Evolutionary conservation across 2,888 invertebrate species (phyloP), one percentile per base, ranked within the genome.

Genomic region (Drosophila algonquin): DNA sequence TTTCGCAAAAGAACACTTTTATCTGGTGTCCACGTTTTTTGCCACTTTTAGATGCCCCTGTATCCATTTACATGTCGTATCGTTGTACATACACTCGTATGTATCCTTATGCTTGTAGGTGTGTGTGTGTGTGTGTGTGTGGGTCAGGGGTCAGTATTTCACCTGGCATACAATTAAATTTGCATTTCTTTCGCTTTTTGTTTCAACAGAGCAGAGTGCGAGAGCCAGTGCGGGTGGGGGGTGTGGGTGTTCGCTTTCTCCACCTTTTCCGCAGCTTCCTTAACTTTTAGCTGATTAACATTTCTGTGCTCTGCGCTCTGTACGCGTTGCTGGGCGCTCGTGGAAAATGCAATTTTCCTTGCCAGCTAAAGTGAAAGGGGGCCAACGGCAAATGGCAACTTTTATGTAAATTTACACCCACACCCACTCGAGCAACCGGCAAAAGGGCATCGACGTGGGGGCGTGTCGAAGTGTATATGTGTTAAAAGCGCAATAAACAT

Each of bases 201-300:
- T 63, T 57, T 53, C 40, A 47, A 62, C 68, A 51, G 47, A 75
- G 21, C 52, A 70, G 63, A 57, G 54, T 59, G 62, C 35, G 47
- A 21, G 21, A 3, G 21, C 3, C 21, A 44, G 46, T 56, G 27
- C 9, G 32, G 32, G 32, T 10, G 32, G 3, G 32, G 35, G 12
- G n/a, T 12, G 4, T 3, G 35, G 35, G 32, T 10, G 4, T 35
- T 1, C 1, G 35, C 14, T 21, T 44, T 18, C 21, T 9, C 67
- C 54, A 54, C 52, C 68, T 44, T 40, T 48, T 46, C 63, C 54
- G 51, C 58, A 65, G 74, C 75, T 76, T 75, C 73, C 75, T 53
- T 81, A 75, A 87, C 87, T 86, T 85, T 87, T 90, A 88, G 87
- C 87, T 90, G 90, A 89, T 89, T 89, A 89, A 90, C 90, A 89